Evolutionary conservation across 2,888 invertebrate species (phyloP).

Genomic region (Hirtodrosophila trivittata): DNA sequence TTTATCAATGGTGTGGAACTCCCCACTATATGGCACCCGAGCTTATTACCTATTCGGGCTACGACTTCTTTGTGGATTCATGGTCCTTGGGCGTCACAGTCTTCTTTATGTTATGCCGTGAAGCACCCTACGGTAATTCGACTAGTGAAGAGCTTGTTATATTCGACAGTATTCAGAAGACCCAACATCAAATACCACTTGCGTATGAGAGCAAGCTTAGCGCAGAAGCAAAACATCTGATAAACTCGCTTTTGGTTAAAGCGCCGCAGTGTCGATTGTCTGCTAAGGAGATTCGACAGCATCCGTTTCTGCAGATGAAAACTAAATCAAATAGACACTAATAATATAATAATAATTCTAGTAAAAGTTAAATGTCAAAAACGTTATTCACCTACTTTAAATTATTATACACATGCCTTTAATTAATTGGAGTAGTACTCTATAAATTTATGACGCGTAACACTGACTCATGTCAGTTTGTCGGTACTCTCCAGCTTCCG

Average conservation of each 20-base stretch:
- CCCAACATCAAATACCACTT: neutral
- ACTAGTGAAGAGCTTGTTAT: neutral
- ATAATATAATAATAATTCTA: constrained; percentile 4
- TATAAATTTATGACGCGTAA: constrained; percentile 57
- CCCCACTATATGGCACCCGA: constrained; percentile 42
- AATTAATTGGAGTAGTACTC: constrained; percentile 43
- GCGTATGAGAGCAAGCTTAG: neutral
- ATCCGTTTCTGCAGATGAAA: constrained; percentile 18
- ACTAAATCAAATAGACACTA: neutral
- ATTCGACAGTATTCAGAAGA: neutral
- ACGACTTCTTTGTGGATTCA: constrained; percentile 30
- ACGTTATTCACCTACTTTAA: constrained; percentile 11
- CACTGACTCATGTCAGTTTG: constrained; percentile 4
- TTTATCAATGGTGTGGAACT: constrained; percentile 31
- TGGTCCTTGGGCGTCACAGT: constrained; percentile 41
- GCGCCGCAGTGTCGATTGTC: constrained; percentile 10
- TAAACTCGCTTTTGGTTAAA: constrained; percentile 24
- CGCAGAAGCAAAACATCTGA: constrained; percentile 9
- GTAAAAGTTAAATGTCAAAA: neutral
- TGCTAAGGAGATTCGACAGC: constrained; percentile 2
- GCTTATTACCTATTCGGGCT: constrained; percentile 18
- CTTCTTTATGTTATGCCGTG: constrained; percentile 15
- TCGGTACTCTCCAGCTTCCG: constrained; percentile 32
- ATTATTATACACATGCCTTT: constrained; percentile 25
- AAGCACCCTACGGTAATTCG: constrained; percentile 21